Evolutionary conservation across 2,888 invertebrate species (phyloP).

Genomic region (Girardia tigrina): DNA sequence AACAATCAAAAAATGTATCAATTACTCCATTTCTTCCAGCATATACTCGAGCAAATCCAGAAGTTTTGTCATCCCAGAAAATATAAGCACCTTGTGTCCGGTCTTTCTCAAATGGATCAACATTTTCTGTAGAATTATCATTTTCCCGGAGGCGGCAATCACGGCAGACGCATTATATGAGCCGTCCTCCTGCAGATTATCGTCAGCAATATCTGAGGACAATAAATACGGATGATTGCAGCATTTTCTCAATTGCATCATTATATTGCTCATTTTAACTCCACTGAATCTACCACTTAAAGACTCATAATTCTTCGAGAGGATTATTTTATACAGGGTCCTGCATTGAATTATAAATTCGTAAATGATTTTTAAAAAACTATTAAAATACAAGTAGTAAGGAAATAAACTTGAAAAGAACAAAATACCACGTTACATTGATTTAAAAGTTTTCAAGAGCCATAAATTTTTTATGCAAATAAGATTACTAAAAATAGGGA

Average conservation of each 20-base stretch:
- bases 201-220: constrained; percentile 67
- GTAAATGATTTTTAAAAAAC: neutral
- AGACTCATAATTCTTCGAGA: constrained; percentile 17
- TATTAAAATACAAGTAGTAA: too few species aligned
- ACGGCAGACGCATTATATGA: constrained; percentile 78
- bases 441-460: too few species aligned
- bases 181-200: constrained; percentile 63
- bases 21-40: constrained; percentile 78
- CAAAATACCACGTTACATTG: too few species aligned
- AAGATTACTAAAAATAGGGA: too few species aligned
- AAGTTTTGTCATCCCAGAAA: constrained; percentile 99
- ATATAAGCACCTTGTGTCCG: constrained; percentile 88
- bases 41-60: constrained; percentile 95
- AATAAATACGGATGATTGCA: constrained; percentile 98
- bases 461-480: too few species aligned
- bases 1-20: neutral
- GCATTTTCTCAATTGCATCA: constrained; percentile 99
- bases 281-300: constrained; percentile 38
- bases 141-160: constrained; percentile 82
- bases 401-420: too few species aligned
- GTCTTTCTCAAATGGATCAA: constrained; percentile 70
- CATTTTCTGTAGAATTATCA: constrained; percentile 83
- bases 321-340: neutral
- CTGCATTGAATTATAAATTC: neutral
- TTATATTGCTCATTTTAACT: constrained; percentile 86